Percentiles rank a stretch among this genome's conserved stretches.
Conservation (phyloP, 1,140 invertebrate genomes). For the Drosophila athabasca region DNA sequence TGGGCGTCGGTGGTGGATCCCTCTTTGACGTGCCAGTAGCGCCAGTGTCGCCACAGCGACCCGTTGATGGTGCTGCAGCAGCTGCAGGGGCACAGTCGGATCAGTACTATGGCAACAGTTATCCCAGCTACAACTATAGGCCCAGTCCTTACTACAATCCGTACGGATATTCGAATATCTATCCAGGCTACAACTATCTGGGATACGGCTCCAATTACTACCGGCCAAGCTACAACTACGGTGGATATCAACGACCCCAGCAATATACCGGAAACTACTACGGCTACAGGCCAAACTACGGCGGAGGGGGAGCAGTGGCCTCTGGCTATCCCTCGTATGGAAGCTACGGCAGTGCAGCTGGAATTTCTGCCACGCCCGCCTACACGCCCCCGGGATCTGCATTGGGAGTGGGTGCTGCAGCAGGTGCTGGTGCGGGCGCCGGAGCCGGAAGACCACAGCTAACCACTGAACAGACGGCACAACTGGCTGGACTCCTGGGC, state of each 20-base stretch:
- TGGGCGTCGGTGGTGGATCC: constrained; percentile 24
- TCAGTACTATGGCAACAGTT: constrained; percentile 48
- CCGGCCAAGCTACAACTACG: constrained; percentile 42
- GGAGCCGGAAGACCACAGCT: constrained; percentile 41
- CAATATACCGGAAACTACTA: constrained; percentile 44
- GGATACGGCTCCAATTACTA: constrained; percentile 43
- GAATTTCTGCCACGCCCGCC: constrained; percentile 6
- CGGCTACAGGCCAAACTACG: constrained; percentile 52
- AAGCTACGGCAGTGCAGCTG: constrained; percentile 16
- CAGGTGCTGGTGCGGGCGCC: background rate
- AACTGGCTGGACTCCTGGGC: constrained; percentile 60
- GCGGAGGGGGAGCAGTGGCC: background rate
- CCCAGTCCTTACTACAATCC: too few species aligned
- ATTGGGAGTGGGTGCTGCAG: background rate
- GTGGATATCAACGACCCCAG: constrained; percentile 56
- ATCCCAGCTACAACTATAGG: constrained; percentile 45
- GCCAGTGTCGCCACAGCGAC: background rate
- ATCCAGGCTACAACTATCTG: constrained; percentile 43
- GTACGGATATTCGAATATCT: constrained; percentile 2
- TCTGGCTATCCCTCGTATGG: constrained; percentile 19
- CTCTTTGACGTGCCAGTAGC: constrained; percentile 55
- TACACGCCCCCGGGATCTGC: background rate
- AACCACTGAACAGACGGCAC: constrained; percentile 52
- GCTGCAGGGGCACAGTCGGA: constrained; percentile 56
- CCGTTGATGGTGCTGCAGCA: background rate